Base-by-base conservation (phyloP, 2,113 vertebrate genomes). In the Choloepus hoffmanni region DNA sequence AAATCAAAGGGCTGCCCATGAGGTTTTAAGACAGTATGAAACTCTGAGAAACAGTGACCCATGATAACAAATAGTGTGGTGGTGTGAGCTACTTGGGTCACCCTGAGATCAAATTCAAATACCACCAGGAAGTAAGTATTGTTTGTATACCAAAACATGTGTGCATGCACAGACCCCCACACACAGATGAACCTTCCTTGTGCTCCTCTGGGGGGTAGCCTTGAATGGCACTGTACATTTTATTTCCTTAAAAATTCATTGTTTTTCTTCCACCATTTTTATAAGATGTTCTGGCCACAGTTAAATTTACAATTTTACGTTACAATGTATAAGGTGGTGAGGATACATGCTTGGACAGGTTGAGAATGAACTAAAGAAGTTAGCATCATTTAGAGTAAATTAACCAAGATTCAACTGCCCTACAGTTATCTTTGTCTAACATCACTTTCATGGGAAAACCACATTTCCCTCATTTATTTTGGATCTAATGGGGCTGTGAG, bases 161-260 rank as follows among this genome's bases (percentile, higher is more conserved):
- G 23, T 15, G 50, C 58, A 74, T 60, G 36, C 33, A 36, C 33
- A 85, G n/a, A 45, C 45, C 7, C 23, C 4, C 53, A 72, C 73
- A 65, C 43, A 16, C 0, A 24, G 11, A 43, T 63, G 16, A 83
- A 11, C 5, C 21, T 91, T 67, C 60, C 40, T 91, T 26, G 10
- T 33, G 28, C 0, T 79, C 33, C 7, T 67, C 36, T 70, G 0
- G 0, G 5, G 23, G 30, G 24, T 62, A 30, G 30, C 3, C 8
- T 78, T 53, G 19, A 90, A 79, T 6, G 5, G 4, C 24, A 84
- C 16, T 18, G 1, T 3, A 48, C 9, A 24, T 60, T 36, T 58
- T 21, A 36, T 48, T 62, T 70, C 19, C 45, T 63, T 62, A 55
- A 93, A 33, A 26, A 33, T 9, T 43, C 28, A 3, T 33, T 26